These are phyloP conservation scores for Esperia sulphurella DNA, from an alignment of 2,888 invertebrate genomes.

Conservation along the genomic window DNA sequence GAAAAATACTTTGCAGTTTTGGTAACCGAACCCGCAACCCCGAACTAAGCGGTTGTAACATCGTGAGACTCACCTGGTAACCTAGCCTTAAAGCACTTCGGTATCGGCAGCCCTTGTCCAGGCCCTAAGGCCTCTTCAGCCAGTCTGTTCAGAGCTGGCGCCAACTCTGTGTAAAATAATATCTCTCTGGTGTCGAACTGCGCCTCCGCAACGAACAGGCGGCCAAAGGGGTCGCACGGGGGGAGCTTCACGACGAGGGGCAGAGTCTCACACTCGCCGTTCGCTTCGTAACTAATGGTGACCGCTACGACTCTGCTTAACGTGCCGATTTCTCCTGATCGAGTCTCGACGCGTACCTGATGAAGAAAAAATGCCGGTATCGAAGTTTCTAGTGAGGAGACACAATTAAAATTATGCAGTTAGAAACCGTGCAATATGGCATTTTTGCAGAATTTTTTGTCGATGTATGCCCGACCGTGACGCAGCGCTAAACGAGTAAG, in stretches of 20 bases:
- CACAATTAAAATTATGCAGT: too few relatives aligned
- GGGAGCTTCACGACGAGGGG: conserved; percentile 86
- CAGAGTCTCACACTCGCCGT: conserved; percentile 49
- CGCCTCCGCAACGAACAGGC: conserved; percentile 89
- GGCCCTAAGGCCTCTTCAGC: conserved; percentile 78
- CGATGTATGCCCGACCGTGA: too few relatives aligned
- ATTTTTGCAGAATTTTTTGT: too few relatives aligned
- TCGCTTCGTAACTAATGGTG: conserved; percentile 81
- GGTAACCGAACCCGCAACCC: neutral
- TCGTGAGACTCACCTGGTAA: conserved; percentile 67
- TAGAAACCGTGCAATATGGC: too few relatives aligned
- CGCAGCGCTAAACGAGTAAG: too few relatives aligned
- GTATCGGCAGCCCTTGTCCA: conserved; percentile 64
- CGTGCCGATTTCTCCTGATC: conserved; percentile 84
- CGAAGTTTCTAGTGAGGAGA: too few relatives aligned
- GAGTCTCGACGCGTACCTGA: conserved; percentile 62
- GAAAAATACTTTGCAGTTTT: neutral
- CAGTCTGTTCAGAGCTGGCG: conserved; percentile 84
- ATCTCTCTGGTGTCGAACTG: conserved; percentile 91
- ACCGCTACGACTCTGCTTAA: conserved; percentile 89
- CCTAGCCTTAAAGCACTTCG: conserved; percentile 84
- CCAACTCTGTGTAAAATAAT: conserved; percentile 89
- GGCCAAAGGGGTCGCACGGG: conserved; percentile 88
- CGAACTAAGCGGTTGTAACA: neutral
- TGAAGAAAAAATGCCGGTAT: neutral